phyloP scores from a whole-genome alignment of 1,140 invertebrate genomes.

The Heterodera schachtii region DNA sequence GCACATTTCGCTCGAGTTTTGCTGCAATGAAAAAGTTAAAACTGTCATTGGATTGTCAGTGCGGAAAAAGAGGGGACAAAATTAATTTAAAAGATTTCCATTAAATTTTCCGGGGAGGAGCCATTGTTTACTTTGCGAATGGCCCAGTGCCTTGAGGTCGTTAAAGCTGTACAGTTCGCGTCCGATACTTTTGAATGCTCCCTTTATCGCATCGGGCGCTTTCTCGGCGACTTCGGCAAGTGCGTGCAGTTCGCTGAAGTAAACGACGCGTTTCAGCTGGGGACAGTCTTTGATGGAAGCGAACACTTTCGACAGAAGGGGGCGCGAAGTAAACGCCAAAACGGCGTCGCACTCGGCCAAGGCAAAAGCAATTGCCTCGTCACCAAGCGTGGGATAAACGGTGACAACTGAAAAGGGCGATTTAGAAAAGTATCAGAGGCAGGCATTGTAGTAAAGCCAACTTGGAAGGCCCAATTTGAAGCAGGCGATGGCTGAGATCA shows the following conservation, averaged over 20 bases:
- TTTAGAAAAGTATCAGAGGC: not conserved
- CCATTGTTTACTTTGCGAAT: conserved; percentile 71
- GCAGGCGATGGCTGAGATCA: conserved; percentile 87
- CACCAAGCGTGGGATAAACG: conserved; percentile 91
- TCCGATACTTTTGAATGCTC: conserved; percentile 70
- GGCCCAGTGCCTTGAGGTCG: conserved; percentile 79
- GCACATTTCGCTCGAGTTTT: conserved; percentile 40
- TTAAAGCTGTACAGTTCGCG: conserved; percentile 66
- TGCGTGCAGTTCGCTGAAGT: conserved; percentile 54
- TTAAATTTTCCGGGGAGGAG: too few relatives aligned
- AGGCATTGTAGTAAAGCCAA: conserved; percentile 61
- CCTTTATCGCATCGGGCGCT: conserved; percentile 70
- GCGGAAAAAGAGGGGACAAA: too few relatives aligned
- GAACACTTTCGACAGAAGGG: conserved; percentile 57
- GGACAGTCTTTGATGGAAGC: conserved; percentile 43
- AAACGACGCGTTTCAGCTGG: conserved; percentile 54
- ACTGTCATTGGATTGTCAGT: too few relatives aligned
- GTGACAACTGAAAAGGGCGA: conserved; percentile 78
- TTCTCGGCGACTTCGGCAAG: conserved; percentile 32
- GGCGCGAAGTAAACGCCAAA: conserved; percentile 60
- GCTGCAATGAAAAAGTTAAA: not conserved
- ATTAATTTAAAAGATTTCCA: too few relatives aligned
- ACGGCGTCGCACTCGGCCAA: conserved; percentile 93
- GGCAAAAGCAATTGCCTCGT: conserved; percentile 90
- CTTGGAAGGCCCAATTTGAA: conserved; percentile 87